Evolutionary conservation across 2,797 vertebrate genomes (phyloP).

Genomic region (Picus viridis): DNA sequence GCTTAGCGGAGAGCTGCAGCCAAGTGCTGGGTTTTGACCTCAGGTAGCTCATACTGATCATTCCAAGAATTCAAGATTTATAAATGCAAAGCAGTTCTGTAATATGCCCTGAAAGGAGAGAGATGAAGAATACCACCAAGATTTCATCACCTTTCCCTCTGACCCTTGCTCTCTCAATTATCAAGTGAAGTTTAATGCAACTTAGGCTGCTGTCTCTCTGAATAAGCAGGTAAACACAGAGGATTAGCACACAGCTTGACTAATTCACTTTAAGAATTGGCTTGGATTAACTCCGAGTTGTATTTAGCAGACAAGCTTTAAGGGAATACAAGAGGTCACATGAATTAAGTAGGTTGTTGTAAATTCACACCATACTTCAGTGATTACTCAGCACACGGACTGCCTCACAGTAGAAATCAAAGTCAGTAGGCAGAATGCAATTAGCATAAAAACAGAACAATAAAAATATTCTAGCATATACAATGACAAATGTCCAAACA

Average conservation of each 20-base stretch:
- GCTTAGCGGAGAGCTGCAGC: neutral
- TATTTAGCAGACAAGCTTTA: constrained; percentile 18
- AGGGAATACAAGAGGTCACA: neutral
- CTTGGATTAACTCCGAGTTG: constrained; percentile 36
- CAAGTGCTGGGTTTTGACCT: neutral
- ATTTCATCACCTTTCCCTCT: neutral
- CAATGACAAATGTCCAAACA: rapidly evolving
- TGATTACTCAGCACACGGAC: neutral
- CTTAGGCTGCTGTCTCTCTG: neutral
- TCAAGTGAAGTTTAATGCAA: neutral
- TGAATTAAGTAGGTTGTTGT: constrained; percentile 28
- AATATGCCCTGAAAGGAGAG: neutral
- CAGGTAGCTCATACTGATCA: constrained; percentile 6
- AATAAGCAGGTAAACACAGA: constrained; percentile 43
- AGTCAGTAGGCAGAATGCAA: neutral
- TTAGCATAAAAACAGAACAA: neutral
- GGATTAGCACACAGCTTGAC: constrained; percentile 19
- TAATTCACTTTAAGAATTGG: constrained; percentile 39
- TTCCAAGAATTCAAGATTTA: constrained; percentile 1
- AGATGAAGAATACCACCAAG: neutral
- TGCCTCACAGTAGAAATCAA: neutral
- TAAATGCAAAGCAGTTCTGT: neutral
- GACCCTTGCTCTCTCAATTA: neutral
- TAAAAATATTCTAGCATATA: neutral
- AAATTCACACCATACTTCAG: constrained; percentile 36